Percentiles rank a stretch among this genome's conserved stretches.
phyloP scores from a whole-genome alignment of 2,888 invertebrate genomes.

The Odontothrips loti region DNA sequence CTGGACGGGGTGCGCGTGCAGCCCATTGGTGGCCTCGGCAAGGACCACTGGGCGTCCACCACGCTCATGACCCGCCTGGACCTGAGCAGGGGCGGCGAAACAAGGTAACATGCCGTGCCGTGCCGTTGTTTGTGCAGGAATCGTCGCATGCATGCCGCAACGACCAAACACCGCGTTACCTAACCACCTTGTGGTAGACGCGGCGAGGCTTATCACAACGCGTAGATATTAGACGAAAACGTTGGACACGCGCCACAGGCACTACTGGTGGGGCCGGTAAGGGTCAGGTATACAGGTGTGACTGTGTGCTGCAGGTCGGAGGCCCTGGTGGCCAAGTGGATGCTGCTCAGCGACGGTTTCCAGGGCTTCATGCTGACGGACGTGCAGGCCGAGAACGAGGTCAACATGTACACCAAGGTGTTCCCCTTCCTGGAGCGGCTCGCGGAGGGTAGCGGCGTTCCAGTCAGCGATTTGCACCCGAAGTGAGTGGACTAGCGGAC shows the following conservation, averaged over 20 bases:
- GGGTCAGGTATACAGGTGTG: too few species aligned
- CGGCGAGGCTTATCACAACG: too few species aligned
- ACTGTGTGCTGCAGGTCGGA: not conserved
- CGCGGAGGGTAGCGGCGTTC: not conserved
- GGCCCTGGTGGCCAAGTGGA: not conserved
- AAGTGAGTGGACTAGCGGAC: not conserved
- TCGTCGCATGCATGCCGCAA: too few species aligned
- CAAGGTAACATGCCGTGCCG: not conserved
- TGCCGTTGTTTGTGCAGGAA: not conserved
- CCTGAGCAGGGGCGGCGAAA: not conserved
- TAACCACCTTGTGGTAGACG: too few species aligned
- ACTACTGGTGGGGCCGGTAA: too few species aligned
- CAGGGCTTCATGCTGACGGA: not conserved
- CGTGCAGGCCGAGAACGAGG: not conserved
- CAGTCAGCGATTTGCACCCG: not conserved
- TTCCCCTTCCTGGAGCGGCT: not conserved
- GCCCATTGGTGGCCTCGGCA: not conserved
- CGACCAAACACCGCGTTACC: too few species aligned
- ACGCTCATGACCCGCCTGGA: not conserved
- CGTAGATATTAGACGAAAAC: too few species aligned
- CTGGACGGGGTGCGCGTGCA: not conserved
- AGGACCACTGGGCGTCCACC: conserved; percentile 24
- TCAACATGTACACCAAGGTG: not conserved
- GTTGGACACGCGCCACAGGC: too few species aligned
- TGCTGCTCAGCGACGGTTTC: not conserved